phyloP scores from a whole-genome alignment of 1,140 invertebrate genomes.

The Vanessa tameamea region DNA sequence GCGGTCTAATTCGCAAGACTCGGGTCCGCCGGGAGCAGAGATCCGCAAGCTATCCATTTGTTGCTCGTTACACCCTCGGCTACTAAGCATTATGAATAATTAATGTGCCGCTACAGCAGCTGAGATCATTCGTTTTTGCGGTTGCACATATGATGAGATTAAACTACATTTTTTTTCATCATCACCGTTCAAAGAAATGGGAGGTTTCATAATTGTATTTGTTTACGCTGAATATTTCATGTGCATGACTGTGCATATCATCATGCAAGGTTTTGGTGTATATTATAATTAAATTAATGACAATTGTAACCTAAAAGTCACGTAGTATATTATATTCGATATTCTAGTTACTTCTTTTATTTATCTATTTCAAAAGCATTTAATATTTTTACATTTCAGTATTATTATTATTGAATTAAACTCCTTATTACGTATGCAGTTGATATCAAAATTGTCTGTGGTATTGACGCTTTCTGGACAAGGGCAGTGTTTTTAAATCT shows the following conservation, averaged over 20 bases:
- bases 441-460: too few species aligned
- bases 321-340: too few species aligned
- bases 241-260: not conserved
- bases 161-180: not conserved
- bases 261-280: too few species aligned
- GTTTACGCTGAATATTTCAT: not conserved
- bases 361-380: too few species aligned
- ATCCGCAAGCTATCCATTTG: constrained; percentile 40
- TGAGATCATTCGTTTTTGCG: constrained; percentile 39
- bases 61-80: constrained; percentile 41
- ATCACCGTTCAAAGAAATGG: not conserved
- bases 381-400: too few species aligned
- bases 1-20: constrained; percentile 37
- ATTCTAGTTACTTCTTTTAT: too few species aligned
- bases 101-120: constrained; percentile 39
- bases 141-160: constrained; percentile 17
- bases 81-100: constrained; percentile 44
- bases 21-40: constrained; percentile 19
- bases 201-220: not conserved
- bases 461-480: too few species aligned
- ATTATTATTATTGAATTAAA: too few species aligned
- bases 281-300: too few species aligned
- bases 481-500: too few species aligned
- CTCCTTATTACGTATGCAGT: too few species aligned
- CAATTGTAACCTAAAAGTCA: too few species aligned